Conservation (phyloP, 1,140 invertebrate species). For the Macrostomum lignano region DNA sequence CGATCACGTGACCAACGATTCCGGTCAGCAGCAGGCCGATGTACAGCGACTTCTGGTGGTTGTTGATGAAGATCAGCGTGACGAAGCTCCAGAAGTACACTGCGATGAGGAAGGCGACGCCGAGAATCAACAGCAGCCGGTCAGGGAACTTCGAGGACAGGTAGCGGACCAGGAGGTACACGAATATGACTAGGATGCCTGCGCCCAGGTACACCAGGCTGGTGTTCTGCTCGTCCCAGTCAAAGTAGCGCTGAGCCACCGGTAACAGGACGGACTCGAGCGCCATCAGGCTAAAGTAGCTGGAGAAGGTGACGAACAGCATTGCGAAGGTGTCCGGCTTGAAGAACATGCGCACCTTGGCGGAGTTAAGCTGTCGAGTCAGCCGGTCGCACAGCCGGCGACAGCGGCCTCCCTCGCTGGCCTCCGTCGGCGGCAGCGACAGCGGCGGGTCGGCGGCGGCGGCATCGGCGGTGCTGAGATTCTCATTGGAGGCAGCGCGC, state of each 20-base stretch:
- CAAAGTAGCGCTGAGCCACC: not conserved
- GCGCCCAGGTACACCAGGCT: too few relatives aligned
- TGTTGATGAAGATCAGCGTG: slow-evolving; percentile 1
- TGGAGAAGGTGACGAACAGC: not conserved
- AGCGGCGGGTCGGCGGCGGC: not conserved
- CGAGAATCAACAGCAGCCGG: too few relatives aligned
- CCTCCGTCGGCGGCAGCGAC: not conserved
- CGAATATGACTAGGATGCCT: too few relatives aligned
- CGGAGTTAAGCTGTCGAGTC: too few relatives aligned
- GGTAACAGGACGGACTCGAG: slow-evolving; percentile 2
- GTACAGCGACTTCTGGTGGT: not conserved
- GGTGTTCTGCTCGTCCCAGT: slow-evolving; percentile 1
- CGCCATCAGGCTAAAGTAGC: slow-evolving; percentile 2
- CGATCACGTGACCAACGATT: not conserved
- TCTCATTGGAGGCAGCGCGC: too few relatives aligned
- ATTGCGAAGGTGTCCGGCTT: not conserved
- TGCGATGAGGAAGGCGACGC: too few relatives aligned
- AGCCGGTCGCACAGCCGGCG: not conserved
- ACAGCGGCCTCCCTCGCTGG: not conserved
- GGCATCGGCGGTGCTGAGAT: not conserved
- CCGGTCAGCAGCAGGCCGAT: not conserved
- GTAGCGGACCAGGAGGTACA: too few relatives aligned
- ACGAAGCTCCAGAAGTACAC: too few relatives aligned
- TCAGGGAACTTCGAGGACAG: too few relatives aligned
- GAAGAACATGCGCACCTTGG: not conserved